A percentile compares a stretch with the other conserved stretches of the same genome.
Evolutionary conservation across 1,140 invertebrate species (phyloP).

Genomic region (Diorhabda elongata): DNA sequence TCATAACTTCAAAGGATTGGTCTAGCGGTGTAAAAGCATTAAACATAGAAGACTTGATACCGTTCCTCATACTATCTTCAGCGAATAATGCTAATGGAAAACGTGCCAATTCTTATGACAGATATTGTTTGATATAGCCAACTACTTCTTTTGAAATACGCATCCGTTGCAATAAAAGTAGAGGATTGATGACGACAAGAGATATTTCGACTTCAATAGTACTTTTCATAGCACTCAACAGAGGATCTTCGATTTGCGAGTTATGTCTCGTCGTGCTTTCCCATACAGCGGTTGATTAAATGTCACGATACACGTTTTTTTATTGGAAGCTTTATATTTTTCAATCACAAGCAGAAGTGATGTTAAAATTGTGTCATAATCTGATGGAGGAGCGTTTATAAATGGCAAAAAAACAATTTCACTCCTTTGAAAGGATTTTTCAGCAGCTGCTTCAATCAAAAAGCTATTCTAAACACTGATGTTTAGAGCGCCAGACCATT

Average conservation of each 20-base stretch:
- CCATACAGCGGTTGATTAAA: constrained; percentile 38
- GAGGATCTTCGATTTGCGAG: no score
- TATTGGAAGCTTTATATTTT: constrained; percentile 18
- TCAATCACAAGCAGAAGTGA: constrained; percentile 12
- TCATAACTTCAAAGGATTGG: neutral
- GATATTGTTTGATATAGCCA: no score
- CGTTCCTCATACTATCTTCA: no score
- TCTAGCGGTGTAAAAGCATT: neutral
- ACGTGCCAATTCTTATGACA: no score
- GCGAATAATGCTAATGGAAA: no score
- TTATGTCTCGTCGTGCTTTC: no score
- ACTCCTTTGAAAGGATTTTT: neutral
- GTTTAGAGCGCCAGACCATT: no score
- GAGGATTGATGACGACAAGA: no score
- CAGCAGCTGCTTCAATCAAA: neutral
- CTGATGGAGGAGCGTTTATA: constrained; percentile 14
- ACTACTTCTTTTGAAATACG: no score
- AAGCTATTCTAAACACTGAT: neutral
- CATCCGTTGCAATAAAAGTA: no score
- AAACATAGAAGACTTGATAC: neutral
- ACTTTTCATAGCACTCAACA: no score
- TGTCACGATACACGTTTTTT: constrained; percentile 38
- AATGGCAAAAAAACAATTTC: constrained; percentile 6
- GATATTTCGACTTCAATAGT: no score
- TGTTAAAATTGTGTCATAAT: constrained; percentile 8